Evolutionary conservation across 1,140 invertebrate genomes (phyloP), one percentile per base, ranked within the genome.

Genomic region (Micrasema longulum): DNA sequence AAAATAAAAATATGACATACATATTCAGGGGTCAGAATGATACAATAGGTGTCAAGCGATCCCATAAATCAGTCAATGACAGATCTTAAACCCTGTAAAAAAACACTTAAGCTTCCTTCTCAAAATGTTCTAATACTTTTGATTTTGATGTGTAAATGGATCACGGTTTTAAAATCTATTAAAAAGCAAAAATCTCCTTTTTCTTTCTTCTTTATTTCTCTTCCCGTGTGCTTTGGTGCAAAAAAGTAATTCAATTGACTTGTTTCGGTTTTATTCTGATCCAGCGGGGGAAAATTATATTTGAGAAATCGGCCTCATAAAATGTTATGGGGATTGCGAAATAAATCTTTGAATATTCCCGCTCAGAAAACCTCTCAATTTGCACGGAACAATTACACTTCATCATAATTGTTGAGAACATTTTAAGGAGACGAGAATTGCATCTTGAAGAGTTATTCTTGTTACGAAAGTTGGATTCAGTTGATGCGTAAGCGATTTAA

Each of bases 321-420:
- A 41, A 60, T 7, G 18, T 60, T 43, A 60, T 35, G 36, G 18
- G 55, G 18, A 18, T 60, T 31, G 16, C n/a, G 36, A 41, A 60
- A 60, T 60, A 41, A 60, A 38, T 60, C 55, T 26, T 14, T 60
- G 52, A 16, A 43, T 53, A 14, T 41, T 60, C 55, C 36, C 16
- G 35, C 22, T 41, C 20, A 60, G 35, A 16, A 60, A 43, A 41
- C 36, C 36, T 23, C 55, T 60, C 35, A 41, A 60, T 60, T 60
- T 60, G n/a, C 36, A 41, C 14, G 36, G 55, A 60, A 60, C 55
- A 60, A 60, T 60, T 41, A 60, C 36, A 60, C 5, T 60, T 60
- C 38, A 60, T 60, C 55, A 43, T 60, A 41, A 60, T 60, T 43
- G 36, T 60, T 60, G 14, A 16, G 18, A 38, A 12, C 16, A 41